Conservation (phyloP, 1,140 invertebrate genomes). For the Apis florea region DNA sequence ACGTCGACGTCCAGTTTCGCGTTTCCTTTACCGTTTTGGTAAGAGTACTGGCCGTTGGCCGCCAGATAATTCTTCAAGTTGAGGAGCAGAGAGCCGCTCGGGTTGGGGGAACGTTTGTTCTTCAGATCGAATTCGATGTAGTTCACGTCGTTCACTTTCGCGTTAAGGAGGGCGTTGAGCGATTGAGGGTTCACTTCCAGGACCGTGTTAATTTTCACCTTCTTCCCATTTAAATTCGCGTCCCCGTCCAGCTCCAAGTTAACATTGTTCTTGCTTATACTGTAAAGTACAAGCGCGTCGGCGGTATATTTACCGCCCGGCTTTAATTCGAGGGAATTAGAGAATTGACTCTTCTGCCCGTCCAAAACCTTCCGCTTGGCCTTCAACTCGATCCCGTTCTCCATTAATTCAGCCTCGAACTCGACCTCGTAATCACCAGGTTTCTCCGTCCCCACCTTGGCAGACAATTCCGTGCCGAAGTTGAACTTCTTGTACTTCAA, state of each 20-base stretch:
- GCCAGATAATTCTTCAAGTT: constrained; percentile 76
- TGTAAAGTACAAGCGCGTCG: constrained; percentile 81
- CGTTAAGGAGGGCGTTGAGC: constrained; percentile 80
- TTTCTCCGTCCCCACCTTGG: constrained; percentile 80
- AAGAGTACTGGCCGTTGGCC: constrained; percentile 70
- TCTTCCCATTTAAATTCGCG: constrained; percentile 79
- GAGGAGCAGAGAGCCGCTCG: constrained; percentile 71
- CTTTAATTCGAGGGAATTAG: constrained; percentile 82
- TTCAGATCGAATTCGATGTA: constrained; percentile 82
- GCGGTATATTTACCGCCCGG: constrained; percentile 84
- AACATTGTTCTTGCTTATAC: constrained; percentile 79
- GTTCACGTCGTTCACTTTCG: constrained; percentile 79
- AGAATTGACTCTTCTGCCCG: constrained; percentile 82
- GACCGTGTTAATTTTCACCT: constrained; percentile 81
- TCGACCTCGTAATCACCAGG: constrained; percentile 83
- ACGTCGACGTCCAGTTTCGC: constrained; percentile 77
- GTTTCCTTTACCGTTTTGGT: constrained; percentile 75
- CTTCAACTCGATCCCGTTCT: constrained; percentile 82
- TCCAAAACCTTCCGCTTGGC: constrained; percentile 81
- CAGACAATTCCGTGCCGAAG: constrained; percentile 81
- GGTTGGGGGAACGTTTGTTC: constrained; percentile 58
- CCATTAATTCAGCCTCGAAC: constrained; percentile 80
- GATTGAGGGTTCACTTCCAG: constrained; percentile 79
- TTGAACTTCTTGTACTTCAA: constrained; percentile 81
- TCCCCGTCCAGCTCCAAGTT: constrained; percentile 81